These are phyloP conservation scores for Caenorhabditis sp. DNA, from an alignment of 2,888 invertebrate genomes.

Conservation along the genomic window DNA sequence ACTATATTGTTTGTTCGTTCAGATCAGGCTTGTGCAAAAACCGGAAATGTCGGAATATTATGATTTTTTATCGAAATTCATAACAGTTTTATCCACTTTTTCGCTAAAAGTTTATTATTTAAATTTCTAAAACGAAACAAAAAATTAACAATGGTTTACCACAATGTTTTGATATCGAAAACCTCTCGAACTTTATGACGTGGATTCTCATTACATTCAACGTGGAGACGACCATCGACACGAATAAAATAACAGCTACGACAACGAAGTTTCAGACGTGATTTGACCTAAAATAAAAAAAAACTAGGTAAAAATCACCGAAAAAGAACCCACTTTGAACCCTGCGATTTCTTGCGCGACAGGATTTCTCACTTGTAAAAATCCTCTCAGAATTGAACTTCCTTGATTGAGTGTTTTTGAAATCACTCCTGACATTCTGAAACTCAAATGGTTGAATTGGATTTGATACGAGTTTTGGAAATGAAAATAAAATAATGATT, in stretches of 20 bases:
- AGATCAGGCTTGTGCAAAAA: no score
- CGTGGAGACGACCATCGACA: slow-evolving; percentile 64
- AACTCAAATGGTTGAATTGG: no score
- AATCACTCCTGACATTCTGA: slow-evolving; percentile 33
- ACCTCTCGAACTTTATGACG: slow-evolving; percentile 62
- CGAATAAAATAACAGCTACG: slow-evolving; percentile 61
- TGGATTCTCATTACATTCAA: slow-evolving; percentile 62
- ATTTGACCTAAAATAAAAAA: slow-evolving; percentile 50
- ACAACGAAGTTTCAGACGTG: slow-evolving; percentile 60
- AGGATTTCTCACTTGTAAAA: slow-evolving; percentile 20
- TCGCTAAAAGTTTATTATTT: no score
- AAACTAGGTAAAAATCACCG: background rate
- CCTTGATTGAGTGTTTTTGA: slow-evolving; percentile 21
- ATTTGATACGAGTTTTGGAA: background rate
- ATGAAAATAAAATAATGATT: background rate
- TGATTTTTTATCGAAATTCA: no score
- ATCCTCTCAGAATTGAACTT: slow-evolving; percentile 18
- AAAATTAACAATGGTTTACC: slow-evolving; percentile 38
- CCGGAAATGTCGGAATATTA: no score
- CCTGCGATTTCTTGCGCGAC: slow-evolving; percentile 26
- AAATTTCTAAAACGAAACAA: background rate
- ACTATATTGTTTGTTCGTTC: no score
- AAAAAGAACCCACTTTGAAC: slow-evolving; percentile 25
- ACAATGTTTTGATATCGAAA: slow-evolving; percentile 58
- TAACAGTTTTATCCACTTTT: no score